Percentiles rank a stretch among this genome's conserved stretches.
phyloP scores from a whole-genome alignment of 1,140 invertebrate species.

The Camponotus floridanus region DNA sequence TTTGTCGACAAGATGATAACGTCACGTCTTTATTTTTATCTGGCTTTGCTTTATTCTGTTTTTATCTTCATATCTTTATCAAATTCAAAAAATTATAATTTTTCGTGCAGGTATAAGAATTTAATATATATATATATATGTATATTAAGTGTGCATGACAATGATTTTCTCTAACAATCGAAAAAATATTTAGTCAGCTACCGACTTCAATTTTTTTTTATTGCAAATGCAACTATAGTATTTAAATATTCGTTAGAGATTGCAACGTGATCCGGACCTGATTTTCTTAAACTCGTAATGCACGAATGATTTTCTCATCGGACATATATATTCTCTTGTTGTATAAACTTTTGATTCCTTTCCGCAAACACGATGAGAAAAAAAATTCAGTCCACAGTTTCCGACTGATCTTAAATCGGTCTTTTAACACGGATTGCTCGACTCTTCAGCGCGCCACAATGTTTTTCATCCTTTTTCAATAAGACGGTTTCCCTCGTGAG shows the following conservation, averaged over 20 bases:
- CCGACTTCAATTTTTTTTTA: not conserved
- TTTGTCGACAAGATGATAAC: conserved; percentile 13
- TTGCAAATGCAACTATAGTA: not conserved
- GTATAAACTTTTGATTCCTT: not conserved
- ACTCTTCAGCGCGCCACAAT: conserved; percentile 65
- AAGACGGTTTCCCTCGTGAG: conserved; percentile 76
- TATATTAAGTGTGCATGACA: too few species aligned
- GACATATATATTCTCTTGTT: not conserved
- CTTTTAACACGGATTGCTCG: conserved; percentile 69
- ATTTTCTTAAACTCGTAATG: not conserved
- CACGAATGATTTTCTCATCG: not conserved
- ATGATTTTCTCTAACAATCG: not conserved
- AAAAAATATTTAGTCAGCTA: not conserved
- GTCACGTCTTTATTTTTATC: not conserved
- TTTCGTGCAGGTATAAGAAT: not conserved
- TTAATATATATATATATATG: too few species aligned
- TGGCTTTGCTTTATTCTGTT: not conserved
- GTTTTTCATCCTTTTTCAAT: conserved; percentile 69
- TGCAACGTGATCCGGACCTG: not conserved
- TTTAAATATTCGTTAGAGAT: not conserved
- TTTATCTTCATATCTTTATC: not conserved
- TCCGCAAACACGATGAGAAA: not conserved
- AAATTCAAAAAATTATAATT: not conserved
- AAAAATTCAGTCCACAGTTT: conserved; percentile 51
- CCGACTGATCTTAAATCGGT: conserved; percentile 67